These are phyloP conservation scores for Ennomos erosarius DNA, from an alignment of 2,888 invertebrate genomes.

Conservation along the genomic window DNA sequence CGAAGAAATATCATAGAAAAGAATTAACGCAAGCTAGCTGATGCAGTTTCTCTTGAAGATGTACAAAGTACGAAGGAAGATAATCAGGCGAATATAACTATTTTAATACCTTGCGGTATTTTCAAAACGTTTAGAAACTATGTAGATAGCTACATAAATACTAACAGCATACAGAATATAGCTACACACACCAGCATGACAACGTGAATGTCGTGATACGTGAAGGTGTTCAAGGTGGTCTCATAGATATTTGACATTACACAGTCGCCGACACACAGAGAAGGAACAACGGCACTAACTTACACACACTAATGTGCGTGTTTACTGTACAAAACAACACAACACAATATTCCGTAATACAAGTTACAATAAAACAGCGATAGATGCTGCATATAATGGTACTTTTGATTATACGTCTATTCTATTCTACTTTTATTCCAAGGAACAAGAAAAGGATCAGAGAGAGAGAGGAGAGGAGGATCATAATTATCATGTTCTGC, in stretches of 20 bases:
- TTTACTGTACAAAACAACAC: not conserved
- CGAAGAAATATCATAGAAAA: constrained; percentile 11
- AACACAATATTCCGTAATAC: too few relatives aligned
- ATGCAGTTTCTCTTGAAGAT: too few relatives aligned
- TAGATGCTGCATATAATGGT: not conserved
- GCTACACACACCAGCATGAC: not conserved
- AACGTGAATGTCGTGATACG: too few relatives aligned
- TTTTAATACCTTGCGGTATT: not conserved
- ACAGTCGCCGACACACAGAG: not conserved
- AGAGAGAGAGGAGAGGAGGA: too few relatives aligned
- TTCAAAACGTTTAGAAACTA: too few relatives aligned
- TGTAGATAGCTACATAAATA: not conserved
- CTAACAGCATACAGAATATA: not conserved
- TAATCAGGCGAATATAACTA: constrained; percentile 4
- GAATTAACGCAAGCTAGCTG: too few relatives aligned
- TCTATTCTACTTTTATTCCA: too few relatives aligned
- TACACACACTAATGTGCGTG: constrained; percentile 1
- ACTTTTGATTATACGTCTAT: too few relatives aligned
- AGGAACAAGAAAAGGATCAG: too few relatives aligned
- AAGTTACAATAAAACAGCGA: too few relatives aligned
- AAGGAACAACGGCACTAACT: constrained; percentile 1
- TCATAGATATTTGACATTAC: not conserved
- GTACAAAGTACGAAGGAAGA: not conserved
- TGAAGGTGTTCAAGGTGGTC: constrained; percentile 2
- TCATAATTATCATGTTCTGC: too few relatives aligned